Evolutionary conservation across 2,113 vertebrate genomes (phyloP), one percentile per base, ranked within the genome.

Genomic region (Guaruba guarouba): DNA sequence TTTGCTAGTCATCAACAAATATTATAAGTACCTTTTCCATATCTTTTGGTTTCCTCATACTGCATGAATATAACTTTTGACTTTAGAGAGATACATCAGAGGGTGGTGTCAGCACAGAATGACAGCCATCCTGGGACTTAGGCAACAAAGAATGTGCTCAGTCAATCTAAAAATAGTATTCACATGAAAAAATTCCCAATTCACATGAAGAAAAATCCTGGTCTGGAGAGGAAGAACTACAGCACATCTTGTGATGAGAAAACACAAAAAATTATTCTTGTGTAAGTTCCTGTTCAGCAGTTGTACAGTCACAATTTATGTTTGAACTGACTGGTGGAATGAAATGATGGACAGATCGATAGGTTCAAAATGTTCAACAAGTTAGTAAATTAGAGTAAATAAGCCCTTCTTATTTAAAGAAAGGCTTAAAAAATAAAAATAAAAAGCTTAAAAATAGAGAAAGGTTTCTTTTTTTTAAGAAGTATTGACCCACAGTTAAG

Each of bases 291-390:
- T 80, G 76, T 90, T 78, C 74, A 84, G 74, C 51, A 83, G 31
- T 39, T 92, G 29, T 43, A 67, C 29, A 49, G 25, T 64, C 37
- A 92, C 52, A 95, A 90, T 69, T 69, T 49, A n/a, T 20, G n/a
- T 80, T 93, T 94, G 86, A 93, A 77, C 33, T 90, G 28, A 16
- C 41, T 35, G 33, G 35, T 80, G 24, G 35, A 77, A 90, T 74
- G n/a, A 93, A 84, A 90, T n/a, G 6, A 41, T 37, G 39, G 20
- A 91, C 52, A 85, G 90, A 88, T 35, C 39, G n/a, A 31, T 46
- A 90, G 61, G 35, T 88, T 97, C 25, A 94, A 90, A 95, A 59
- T 28, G 9, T 79, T 91, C n/a, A 81, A 37, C 46, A 78, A 35
- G 91, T 93, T 43, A 88, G 22, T 57, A 82, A 93, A 89, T 74